Conservation (phyloP, 2,888 invertebrate genomes). For the Deroplatys truncata region DNA sequence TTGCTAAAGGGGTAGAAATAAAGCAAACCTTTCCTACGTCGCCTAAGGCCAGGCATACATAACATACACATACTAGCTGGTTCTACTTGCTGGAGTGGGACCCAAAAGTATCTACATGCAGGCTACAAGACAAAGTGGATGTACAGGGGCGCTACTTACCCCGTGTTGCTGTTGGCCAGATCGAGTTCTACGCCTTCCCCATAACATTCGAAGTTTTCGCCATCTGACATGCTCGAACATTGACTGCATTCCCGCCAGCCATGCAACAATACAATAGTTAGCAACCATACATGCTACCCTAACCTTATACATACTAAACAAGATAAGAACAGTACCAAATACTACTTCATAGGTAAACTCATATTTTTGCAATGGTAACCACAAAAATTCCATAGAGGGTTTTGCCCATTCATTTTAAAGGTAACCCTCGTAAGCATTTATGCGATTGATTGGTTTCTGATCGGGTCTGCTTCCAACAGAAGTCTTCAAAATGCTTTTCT, state of each 20-base stretch:
- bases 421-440: too few relatives aligned
- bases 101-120: not conserved
- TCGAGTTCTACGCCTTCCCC: conserved; percentile 63
- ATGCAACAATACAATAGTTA: not conserved
- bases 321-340: not conserved
- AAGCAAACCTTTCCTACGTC: too few relatives aligned
- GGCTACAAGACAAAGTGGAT: not conserved
- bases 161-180: conserved; percentile 23
- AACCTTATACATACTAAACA: not conserved
- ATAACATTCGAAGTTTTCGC: conserved; percentile 77
- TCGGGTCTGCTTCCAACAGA: too few relatives aligned
- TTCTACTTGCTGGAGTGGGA: not conserved
- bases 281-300: not conserved
- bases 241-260: conserved; percentile 40
- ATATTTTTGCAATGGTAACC: too few relatives aligned
- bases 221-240: conserved; percentile 62
- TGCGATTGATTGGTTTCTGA: too few relatives aligned
- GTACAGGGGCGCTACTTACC: not conserved
- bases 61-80: too few relatives aligned
- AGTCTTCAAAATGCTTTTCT: too few relatives aligned
- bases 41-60: too few relatives aligned
- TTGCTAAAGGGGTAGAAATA: too few relatives aligned
- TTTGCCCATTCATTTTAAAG: too few relatives aligned
- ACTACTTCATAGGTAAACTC: not conserved
- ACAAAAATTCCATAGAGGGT: too few relatives aligned